Base-by-base conservation (phyloP, 2,797 vertebrate genomes). In the Acridotheres tristis region DNA sequence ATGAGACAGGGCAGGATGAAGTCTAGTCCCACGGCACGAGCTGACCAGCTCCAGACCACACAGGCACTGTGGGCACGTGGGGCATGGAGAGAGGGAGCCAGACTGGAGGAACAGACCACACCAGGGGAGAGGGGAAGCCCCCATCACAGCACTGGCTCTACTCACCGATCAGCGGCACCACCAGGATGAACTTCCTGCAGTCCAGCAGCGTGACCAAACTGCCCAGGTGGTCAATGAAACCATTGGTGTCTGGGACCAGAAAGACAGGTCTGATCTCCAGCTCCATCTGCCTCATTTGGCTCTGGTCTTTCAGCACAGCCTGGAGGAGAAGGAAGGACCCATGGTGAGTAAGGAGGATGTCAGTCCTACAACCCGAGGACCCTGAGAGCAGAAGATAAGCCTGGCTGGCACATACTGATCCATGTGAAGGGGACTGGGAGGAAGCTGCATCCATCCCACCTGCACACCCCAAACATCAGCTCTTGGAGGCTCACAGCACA, bases 121-220 rank as follows among this genome's bases (percentile, higher is more conserved):
- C 36, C 1, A 22, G 30, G 29, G 40, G 19, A 73, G 18, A 63
- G 22, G 14, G 27, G 48, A 71, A 84, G 66, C 26, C 54, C 51
- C 51, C 8, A 9, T 3, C 26, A 30, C 6, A 88, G 74, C 15
- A 10, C 65, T 18, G 25, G 32, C 54, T 36, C 73, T n/a, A 96
- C 99, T 99, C 97, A 99, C 99, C 99, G 0, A 99, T 99, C 59
- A 99, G 98, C 36, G 99, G 99, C 84, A 99, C 99, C 96, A 99
- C 99, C 93, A 99, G 97, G 94, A 99, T 98, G 97, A 99, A 99
- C 23, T 97, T 98, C 96, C 98, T 98, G 97, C 98, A 99, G 71
- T 98, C 97, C 90, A 99, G 96, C 42, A 99, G 98, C 9, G 94
- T 98, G 81, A 96, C 97, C 93, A 99, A 97, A 73, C 99, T 98